Evolutionary conservation across 1,140 invertebrate species (phyloP), one percentile per base, ranked within the genome.

Genomic region (Probaryconus sp.): DNA sequence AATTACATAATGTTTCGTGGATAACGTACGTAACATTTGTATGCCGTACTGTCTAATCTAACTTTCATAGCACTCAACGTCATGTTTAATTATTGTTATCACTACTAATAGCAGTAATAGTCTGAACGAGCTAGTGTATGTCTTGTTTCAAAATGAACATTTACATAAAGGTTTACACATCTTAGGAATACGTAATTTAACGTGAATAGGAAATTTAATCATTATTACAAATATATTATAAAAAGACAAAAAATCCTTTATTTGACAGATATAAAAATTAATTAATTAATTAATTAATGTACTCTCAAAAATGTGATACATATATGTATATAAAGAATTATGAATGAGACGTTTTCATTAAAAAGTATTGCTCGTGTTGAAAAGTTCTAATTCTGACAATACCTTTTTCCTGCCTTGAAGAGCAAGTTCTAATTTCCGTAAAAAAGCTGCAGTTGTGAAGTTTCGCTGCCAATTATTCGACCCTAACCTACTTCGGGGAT

Each of bases 401-500:
- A 69, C 55, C 47, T 69, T 60, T 60, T 47, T 28, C 50, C 45
- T 43, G 42, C 26, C 28, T 42, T 40, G 47, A 69, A 21, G 13
- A 30, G 56, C 67, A 51, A 70, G 56, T 61, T 61, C 55, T 70
- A 61, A 70, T 70, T 61, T 70, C 42, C 37, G 40, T 40, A 70
- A 70, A 69, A 70, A 70, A 70, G 33, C 51, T 51, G 51, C 37
- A 71, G 48, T 70, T 70, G 47, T 64, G 45, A 71, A 63, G 60
- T 58, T 64, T 58, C 43, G 56, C 37, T 58, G 51, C 50, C 58
- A 70, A 70, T 70, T 55, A 70, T 70, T 69, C 55, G 55, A 69
- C 65, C 55, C 55, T 69, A 47, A 55, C 65, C 55, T 53, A 51
- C 31, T 69, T 45, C 37, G 20, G 26, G 13, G 5, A 17, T 20